These are phyloP conservation scores for Stylophora pistillata DNA, from an alignment of 64 coral and sea anemone genomes.

Conservation along the genomic window DNA sequence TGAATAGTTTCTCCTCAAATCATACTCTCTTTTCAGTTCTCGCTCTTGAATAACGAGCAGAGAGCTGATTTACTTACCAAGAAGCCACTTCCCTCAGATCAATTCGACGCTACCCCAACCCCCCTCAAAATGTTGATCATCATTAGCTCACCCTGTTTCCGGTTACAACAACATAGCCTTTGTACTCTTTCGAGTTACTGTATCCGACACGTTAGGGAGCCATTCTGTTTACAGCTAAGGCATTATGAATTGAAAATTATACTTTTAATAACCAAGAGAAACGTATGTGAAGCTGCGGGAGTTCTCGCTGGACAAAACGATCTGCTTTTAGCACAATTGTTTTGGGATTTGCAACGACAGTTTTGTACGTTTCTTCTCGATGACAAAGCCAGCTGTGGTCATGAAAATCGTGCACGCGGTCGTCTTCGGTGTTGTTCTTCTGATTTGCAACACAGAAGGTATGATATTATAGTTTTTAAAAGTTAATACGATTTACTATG, in stretches of 20 bases:
- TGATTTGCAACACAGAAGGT: background rate
- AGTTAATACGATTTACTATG: background rate
- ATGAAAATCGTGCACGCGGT: background rate
- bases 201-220: background rate
- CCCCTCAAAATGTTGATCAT: too few relatives aligned
- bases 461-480: background rate
- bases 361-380: too few relatives aligned
- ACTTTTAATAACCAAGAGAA: too few relatives aligned
- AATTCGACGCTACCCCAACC: too few relatives aligned
- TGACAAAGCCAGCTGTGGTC: background rate
- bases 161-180: constrained; percentile 11
- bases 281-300: background rate
- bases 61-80: too few relatives aligned
- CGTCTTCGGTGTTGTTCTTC: background rate
- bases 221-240: background rate
- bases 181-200: background rate
- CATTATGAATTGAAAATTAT: background rate
- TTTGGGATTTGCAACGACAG: background rate
- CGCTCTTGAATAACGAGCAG: too few relatives aligned
- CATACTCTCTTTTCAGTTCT: too few relatives aligned
- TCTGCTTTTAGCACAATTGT: background rate
- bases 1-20: too few relatives aligned
- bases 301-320: background rate
- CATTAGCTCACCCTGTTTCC: background rate
- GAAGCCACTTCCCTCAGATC: too few relatives aligned